These are phyloP conservation scores for Glareola pratincola DNA, from an alignment of 2,113 vertebrate species.

Conservation along the genomic window DNA sequence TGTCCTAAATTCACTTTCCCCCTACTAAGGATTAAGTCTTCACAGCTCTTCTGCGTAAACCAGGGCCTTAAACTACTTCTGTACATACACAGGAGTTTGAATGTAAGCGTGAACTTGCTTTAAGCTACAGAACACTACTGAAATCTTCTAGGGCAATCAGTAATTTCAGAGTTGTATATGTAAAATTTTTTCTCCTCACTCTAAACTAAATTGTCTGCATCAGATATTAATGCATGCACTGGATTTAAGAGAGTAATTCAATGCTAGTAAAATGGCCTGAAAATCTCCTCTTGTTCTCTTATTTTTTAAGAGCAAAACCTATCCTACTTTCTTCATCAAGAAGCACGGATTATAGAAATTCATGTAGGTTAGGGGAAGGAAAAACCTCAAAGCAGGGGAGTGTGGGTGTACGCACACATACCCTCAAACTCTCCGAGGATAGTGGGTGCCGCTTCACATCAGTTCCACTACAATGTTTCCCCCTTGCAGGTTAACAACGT, in stretches of 20 bases:
- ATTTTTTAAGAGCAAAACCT: not conserved
- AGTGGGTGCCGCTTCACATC: not conserved
- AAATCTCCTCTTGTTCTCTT: not conserved
- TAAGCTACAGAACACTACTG: not conserved
- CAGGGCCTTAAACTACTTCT: not conserved
- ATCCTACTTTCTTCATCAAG: not conserved
- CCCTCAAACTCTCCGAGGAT: fast-evolving
- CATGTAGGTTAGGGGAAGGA: not conserved
- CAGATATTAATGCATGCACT: not conserved
- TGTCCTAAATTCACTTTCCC: not conserved
- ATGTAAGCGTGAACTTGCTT: not conserved
- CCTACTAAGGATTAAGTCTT: not conserved
- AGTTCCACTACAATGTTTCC: not conserved
- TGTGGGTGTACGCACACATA: fast-evolving
- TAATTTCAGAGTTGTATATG: not conserved
- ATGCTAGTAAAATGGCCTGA: not conserved
- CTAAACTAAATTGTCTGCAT: not conserved
- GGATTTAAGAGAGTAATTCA: not conserved
- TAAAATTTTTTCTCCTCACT: not conserved
- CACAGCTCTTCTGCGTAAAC: not conserved
- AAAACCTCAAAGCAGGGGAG: not conserved
- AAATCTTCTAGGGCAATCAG: not conserved
- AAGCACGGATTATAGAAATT: not conserved
- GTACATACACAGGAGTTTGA: not conserved
- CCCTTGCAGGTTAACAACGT: not conserved